phyloP scores from a whole-genome alignment of 2,888 invertebrate genomes.

The Dynastes grantii region DNA sequence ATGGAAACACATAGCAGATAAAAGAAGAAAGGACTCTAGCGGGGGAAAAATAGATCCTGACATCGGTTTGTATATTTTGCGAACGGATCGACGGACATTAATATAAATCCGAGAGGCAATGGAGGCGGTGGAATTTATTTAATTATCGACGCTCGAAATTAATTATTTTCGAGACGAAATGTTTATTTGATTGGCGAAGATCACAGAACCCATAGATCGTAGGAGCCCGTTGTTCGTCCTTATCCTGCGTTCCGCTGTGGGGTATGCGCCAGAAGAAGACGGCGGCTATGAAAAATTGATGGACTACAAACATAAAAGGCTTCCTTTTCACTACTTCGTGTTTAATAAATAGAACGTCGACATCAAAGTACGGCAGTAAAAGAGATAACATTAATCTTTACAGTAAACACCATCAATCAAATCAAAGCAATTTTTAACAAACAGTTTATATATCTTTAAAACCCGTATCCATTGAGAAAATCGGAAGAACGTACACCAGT shows the following conservation, averaged over 20 bases:
- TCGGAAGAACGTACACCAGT: not conserved
- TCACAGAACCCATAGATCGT: constrained; percentile 28
- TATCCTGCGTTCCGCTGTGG: not conserved
- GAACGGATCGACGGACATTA: constrained; percentile 36
- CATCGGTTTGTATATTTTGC: constrained; percentile 30
- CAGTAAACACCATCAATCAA: constrained; percentile 52
- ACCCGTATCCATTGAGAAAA: constrained; percentile 17
- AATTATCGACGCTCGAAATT: constrained; percentile 32
- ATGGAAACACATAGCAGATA: constrained; percentile 15
- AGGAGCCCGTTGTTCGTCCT: not conserved
- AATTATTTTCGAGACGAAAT: constrained; percentile 42
- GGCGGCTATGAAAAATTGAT: constrained; percentile 49
- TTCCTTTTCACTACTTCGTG: constrained; percentile 51
- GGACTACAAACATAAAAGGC: constrained; percentile 51
- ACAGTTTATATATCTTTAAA: constrained; percentile 37
- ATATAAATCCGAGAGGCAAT: constrained; percentile 15
- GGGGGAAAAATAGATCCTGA: constrained; percentile 23
- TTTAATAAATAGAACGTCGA: constrained; percentile 53
- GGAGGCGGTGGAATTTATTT: constrained; percentile 33
- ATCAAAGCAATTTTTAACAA: constrained; percentile 49
- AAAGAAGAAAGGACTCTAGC: constrained; percentile 2
- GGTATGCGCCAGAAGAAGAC: not conserved
- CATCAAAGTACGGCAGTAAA: constrained; percentile 50
- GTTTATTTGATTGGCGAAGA: constrained; percentile 47
- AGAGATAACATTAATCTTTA: constrained; percentile 52